phyloP scores from a whole-genome alignment of 2,113 vertebrate species.

The human (Homo sapiens) region GRCh38 chr1:104714501-104715000 shows the following conservation, averaged over 20 bases:
- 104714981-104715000: neutral
- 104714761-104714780: constrained; percentile 38
- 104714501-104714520: neutral
- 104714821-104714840: neutral
- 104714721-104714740: neutral
- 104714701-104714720: neutral
- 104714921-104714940: neutral
- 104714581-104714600: neutral
- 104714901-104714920: neutral
- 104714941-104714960: neutral
- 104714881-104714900: neutral
- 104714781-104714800: constrained; percentile 16
- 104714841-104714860: neutral
- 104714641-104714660: neutral
- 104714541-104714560: constrained; percentile 15
- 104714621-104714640: neutral
- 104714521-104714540: neutral
- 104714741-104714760: neutral
- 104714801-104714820: neutral
- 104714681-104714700: neutral
- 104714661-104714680: neutral
- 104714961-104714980: neutral
- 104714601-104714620: neutral
- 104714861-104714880: neutral
- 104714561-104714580: neutral